Conservation (phyloP, 2,797 vertebrate genomes). For the Coreius guichenoti region DNA sequence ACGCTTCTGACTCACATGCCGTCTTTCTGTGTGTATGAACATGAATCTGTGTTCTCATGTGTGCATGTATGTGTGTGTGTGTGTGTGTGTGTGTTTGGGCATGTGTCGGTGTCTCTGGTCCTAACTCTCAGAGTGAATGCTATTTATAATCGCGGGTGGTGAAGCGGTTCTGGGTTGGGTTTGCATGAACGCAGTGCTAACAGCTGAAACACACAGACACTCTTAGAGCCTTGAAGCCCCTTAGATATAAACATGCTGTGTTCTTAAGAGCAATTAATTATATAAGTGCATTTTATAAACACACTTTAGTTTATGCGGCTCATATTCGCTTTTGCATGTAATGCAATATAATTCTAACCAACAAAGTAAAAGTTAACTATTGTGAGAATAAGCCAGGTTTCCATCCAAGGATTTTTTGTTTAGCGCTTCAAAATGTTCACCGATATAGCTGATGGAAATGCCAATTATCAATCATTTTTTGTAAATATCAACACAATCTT, state of each 20-base stretch:
- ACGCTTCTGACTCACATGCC: constrained; percentile 65
- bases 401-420: too few relatives aligned
- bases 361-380: background rate
- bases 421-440: too few relatives aligned
- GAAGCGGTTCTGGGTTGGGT: constrained; percentile 37
- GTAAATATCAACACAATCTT: too few relatives aligned
- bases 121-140: constrained; percentile 46
- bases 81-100: constrained; percentile 14
- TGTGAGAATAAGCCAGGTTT: background rate
- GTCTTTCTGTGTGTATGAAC: constrained; percentile 67
- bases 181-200: constrained; percentile 45
- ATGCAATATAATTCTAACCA: background rate
- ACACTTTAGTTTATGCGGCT: background rate
- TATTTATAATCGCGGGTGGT: constrained; percentile 57
- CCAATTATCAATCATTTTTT: too few relatives aligned
- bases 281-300: background rate
- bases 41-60: constrained; percentile 32
- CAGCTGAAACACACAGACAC: constrained; percentile 63
- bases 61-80: constrained; percentile 15
- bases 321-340: background rate
- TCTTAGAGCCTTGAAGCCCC: constrained; percentile 49
- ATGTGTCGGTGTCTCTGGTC: constrained; percentile 44
- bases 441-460: too few relatives aligned
- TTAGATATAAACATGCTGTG: constrained; percentile 43
- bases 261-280: constrained; percentile 54